Percentiles rank a stretch among this genome's conserved stretches.
These are phyloP conservation scores for Pseudochromis fuscus DNA, from an alignment of 2,797 vertebrate species.

Conservation along the genomic window DNA sequence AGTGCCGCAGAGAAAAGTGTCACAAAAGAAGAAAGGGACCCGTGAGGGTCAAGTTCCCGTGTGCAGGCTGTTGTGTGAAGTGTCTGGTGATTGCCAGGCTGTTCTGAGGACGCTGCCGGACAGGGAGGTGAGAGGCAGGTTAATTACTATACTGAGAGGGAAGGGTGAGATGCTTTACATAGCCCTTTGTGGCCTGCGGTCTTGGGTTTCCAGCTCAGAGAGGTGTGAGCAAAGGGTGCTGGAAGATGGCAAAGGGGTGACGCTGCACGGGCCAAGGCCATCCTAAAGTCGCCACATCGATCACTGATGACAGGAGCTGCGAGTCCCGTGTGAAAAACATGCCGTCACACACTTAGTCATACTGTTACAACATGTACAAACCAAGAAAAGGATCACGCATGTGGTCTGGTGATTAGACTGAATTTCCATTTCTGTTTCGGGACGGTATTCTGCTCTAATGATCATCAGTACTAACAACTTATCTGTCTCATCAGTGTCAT, in stretches of 20 bases:
- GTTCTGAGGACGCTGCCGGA: constrained; percentile 78
- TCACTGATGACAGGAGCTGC: constrained; percentile 58
- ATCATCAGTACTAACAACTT: neutral
- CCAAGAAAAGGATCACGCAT: neutral
- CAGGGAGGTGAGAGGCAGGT: constrained; percentile 83
- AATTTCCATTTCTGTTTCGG: neutral
- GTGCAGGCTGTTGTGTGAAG: constrained; percentile 81
- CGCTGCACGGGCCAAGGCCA: constrained; percentile 44
- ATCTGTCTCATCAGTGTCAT: neutral
- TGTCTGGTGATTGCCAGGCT: constrained; percentile 80
- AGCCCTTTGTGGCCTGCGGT: constrained; percentile 74
- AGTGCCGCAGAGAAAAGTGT: constrained; percentile 72
- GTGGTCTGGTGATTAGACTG: neutral
- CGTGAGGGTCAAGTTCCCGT: constrained; percentile 69
- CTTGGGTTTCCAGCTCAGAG: constrained; percentile 75
- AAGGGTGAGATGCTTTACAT: constrained; percentile 81
- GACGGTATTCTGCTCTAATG: neutral
- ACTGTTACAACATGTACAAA: constrained; percentile 4
- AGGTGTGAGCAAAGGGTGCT: constrained; percentile 68
- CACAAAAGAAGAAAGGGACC: constrained; percentile 73
- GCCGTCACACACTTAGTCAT: neutral
- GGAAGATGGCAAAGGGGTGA: constrained; percentile 53
- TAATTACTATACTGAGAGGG: constrained; percentile 84
- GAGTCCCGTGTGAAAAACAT: constrained; percentile 38
- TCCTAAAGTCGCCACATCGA: constrained; percentile 53